These are phyloP conservation scores for Mesoligia furuncula DNA, from an alignment of 2,888 invertebrate genomes.

Conservation along the genomic window DNA sequence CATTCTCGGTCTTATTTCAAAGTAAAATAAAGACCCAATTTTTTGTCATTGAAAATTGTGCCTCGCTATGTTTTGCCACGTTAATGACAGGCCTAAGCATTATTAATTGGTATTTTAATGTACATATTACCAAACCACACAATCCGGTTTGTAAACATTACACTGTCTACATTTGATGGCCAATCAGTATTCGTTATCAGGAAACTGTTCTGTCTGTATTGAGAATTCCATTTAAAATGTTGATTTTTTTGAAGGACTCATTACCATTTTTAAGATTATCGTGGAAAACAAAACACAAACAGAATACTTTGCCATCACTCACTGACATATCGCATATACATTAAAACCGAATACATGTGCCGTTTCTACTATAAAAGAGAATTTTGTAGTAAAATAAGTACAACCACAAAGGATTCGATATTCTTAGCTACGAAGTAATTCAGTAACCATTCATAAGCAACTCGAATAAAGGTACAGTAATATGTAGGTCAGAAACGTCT, in stretches of 20 bases:
- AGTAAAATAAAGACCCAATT: background rate
- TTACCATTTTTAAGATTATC: background rate
- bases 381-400: no score
- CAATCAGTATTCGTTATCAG: slow-evolving; percentile 10
- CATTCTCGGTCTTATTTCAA: background rate
- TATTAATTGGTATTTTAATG: slow-evolving; percentile 42
- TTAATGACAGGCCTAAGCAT: slow-evolving; percentile 27
- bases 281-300: no score
- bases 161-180: slow-evolving; percentile 12
- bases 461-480: background rate
- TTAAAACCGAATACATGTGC: background rate
- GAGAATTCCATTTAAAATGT: background rate
- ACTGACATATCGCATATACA: no score
- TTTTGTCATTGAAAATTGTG: background rate
- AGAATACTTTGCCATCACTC: no score
- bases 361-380: background rate
- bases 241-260: background rate
- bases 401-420: no score
- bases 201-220: background rate
- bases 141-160: slow-evolving; percentile 46
- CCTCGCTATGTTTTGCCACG: background rate
- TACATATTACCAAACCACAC: background rate
- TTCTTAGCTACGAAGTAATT: background rate
- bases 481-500: background rate
- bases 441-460: background rate